Conservation (phyloP, 2,888 invertebrate genomes). For the Tenthredo notha region DNA sequence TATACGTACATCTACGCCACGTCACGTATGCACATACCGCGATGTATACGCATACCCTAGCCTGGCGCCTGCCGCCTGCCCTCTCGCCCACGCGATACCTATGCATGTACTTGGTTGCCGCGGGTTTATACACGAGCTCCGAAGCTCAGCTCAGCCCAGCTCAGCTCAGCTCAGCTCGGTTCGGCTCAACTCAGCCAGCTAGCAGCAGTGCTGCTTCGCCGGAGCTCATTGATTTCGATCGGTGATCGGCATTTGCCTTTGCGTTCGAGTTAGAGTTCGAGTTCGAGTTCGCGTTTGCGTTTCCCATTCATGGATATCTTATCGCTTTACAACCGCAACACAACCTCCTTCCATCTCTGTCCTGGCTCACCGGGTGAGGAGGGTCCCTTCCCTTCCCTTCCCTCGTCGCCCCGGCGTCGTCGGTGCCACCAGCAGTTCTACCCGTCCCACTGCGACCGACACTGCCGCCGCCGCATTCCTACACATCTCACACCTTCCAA, state of each 20-base stretch:
- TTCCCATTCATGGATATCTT: conserved; percentile 69
- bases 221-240: conserved; percentile 65
- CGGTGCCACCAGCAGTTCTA: conserved; percentile 48
- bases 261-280: conserved; percentile 7
- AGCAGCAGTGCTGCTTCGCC: neutral
- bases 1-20: neutral
- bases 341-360: conserved; percentile 51
- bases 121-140: neutral
- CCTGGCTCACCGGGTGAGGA: conserved; percentile 34
- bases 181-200: neutral
- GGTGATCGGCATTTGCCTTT: conserved; percentile 61
- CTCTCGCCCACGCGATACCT: conserved; percentile 14
- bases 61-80: conserved; percentile 12
- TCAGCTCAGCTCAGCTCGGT: neutral
- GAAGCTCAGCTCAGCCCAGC: neutral
- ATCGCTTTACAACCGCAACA: conserved; percentile 64
- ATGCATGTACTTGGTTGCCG: neutral
- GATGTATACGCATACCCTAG: conserved; percentile 10
- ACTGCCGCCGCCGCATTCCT: conserved; percentile 55
- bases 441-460: conserved; percentile 39
- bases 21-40: neutral
- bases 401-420: conserved; percentile 41
- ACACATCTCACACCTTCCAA: conserved; percentile 64
- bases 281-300: conserved; percentile 56
- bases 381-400: conserved; percentile 43